Conservation (phyloP, 1,140 invertebrate species). For the Trichogramma pretiosum region DNA sequence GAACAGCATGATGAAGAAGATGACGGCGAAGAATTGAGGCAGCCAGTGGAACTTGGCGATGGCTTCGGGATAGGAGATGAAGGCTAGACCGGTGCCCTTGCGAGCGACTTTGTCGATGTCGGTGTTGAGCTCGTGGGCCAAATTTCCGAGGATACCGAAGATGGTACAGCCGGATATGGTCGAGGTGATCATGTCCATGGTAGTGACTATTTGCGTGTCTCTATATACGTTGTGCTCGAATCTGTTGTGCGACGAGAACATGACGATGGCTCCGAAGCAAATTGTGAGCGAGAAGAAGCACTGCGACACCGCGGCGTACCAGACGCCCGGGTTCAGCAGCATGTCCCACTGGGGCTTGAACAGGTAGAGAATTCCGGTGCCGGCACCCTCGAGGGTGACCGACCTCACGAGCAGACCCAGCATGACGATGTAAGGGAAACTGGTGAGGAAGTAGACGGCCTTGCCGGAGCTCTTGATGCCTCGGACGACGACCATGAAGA, state of each 20-base stretch:
- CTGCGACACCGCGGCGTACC: conserved; percentile 70
- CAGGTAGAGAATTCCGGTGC: conserved; percentile 64
- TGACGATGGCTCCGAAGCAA: conserved; percentile 66
- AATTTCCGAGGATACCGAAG: not conserved
- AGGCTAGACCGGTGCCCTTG: conserved; percentile 67
- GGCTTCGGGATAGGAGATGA: conserved; percentile 83
- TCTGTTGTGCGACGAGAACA: conserved; percentile 74
- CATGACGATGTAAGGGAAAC: conserved; percentile 79
- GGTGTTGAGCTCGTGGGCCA: too few species aligned
- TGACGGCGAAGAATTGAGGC: conserved; percentile 73
- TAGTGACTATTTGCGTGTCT: conserved; percentile 62
- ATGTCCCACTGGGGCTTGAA: conserved; percentile 56
- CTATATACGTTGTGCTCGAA: conserved; percentile 79
- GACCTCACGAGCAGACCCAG: conserved; percentile 64
- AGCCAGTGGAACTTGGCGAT: conserved; percentile 69
- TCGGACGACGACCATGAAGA: conserved; percentile 65
- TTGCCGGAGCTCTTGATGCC: conserved; percentile 72
- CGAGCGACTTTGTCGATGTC: conserved; percentile 52
- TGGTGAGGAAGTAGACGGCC: conserved; percentile 71
- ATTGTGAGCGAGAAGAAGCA: conserved; percentile 72
- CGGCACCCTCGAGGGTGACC: conserved; percentile 64
- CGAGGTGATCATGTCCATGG: conserved; percentile 66
- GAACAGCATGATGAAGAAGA: conserved; percentile 85
- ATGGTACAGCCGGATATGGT: not conserved
- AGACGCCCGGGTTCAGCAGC: conserved; percentile 55